Percentiles rank a stretch among this genome's conserved stretches.
Evolutionary conservation across 1,140 invertebrate genomes (phyloP).

Genomic region (Scylla paramamosain): DNA sequence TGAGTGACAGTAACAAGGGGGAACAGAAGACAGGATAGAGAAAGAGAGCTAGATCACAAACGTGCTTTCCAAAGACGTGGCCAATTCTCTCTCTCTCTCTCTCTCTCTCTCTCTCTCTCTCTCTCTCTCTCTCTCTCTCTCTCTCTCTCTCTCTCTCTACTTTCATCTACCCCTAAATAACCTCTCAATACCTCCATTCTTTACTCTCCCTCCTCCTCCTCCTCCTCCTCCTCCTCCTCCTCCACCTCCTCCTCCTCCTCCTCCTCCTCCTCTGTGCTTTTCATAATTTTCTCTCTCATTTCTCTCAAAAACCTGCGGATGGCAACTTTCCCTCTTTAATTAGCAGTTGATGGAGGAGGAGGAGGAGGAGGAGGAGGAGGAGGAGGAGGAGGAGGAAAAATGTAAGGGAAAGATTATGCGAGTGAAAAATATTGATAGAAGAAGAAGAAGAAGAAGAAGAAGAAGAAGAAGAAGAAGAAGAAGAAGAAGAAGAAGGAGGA

Average conservation of each 20-base stretch:
- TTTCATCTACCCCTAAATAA: background rate
- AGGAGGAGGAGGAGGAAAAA: background rate
- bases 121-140: conserved; percentile 28
- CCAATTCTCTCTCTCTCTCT: conserved; percentile 39
- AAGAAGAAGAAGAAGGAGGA: background rate
- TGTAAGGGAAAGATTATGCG: background rate
- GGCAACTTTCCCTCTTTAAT: conserved; percentile 64
- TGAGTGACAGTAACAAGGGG: conserved; percentile 9
- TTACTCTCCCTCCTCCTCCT: background rate
- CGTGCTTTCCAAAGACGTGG: background rate
- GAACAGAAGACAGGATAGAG: no score
- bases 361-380: no score
- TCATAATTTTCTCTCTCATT: conserved; percentile 54
- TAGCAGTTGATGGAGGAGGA: conserved; percentile 58
- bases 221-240: background rate
- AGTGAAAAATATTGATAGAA: background rate
- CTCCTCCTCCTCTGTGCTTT: background rate
- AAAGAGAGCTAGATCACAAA: no score
- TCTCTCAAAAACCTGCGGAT: conserved; percentile 55
- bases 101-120: background rate
- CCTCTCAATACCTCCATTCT: background rate
- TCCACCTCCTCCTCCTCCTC: background rate
- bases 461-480: background rate
- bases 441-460: background rate
- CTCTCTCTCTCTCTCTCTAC: background rate